phyloP scores from a whole-genome alignment of 1,140 invertebrate genomes.

The Papilio glaucus region DNA sequence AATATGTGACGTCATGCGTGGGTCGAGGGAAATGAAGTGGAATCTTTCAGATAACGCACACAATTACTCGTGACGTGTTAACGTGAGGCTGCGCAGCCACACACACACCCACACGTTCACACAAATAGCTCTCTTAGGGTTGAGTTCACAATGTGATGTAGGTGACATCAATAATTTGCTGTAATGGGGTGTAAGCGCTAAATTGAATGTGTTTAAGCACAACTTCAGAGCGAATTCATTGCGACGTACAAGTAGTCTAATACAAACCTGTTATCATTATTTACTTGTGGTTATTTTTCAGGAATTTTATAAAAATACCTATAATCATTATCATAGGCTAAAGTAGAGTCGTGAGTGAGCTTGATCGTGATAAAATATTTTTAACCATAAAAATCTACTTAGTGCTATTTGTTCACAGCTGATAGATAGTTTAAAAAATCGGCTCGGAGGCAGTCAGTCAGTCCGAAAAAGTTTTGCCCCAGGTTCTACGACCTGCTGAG shows the following conservation, averaged over 20 bases:
- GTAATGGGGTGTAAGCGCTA: conserved; percentile 74
- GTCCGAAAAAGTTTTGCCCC: no score
- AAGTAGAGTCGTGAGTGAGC: no score
- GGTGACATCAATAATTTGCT: conserved; percentile 79
- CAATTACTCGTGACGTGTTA: conserved; percentile 50
- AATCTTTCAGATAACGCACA: conserved; percentile 82
- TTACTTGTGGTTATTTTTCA: not conserved
- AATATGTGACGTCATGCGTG: conserved; percentile 73
- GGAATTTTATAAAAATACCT: not conserved
- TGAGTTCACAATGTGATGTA: conserved; percentile 74
- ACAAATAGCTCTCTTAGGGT: conserved; percentile 62
- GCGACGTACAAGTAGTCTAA: conserved; percentile 41
- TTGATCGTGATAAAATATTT: no score
- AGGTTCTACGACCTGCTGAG: no score
- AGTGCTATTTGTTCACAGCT: no score
- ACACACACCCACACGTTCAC: conserved; percentile 54
- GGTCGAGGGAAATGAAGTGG: conserved; percentile 81
- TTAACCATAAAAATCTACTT: no score
- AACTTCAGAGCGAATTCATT: conserved; percentile 54
- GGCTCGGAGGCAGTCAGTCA: no score
- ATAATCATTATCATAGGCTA: not conserved
- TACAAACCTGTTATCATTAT: not conserved
- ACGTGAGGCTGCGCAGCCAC: conserved; percentile 46
- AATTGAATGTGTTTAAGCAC: conserved; percentile 73
- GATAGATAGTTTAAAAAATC: no score